Percentiles rank a stretch among this genome's conserved stretches.
These are phyloP conservation scores for Ailuropoda melanoleuca DNA, from an alignment of 2,113 vertebrate genomes.

Conservation along the genomic window DNA sequence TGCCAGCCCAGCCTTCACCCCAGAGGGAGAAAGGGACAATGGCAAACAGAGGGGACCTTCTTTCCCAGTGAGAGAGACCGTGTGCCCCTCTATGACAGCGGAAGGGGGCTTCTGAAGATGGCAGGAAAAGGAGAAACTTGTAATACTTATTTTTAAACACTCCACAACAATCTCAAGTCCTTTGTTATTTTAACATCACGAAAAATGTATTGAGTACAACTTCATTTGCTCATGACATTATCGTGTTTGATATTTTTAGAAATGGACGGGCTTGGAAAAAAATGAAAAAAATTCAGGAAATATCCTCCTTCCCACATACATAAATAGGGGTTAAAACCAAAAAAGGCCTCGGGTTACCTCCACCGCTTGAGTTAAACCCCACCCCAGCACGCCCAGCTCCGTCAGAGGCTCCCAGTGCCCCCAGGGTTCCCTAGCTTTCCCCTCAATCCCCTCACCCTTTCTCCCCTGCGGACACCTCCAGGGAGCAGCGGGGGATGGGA, in stretches of 20 bases:
- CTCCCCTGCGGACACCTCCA: neutral
- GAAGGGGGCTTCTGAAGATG: neutral
- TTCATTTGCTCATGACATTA: conserved; percentile 24
- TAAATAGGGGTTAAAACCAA: conserved; percentile 1
- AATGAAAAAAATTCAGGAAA: conserved; percentile 9
- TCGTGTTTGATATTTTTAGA: conserved; percentile 48
- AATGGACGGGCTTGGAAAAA: conserved; percentile 40
- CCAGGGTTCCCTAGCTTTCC: neutral
- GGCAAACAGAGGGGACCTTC: neutral
- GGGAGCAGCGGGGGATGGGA: neutral
- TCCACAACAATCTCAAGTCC: neutral
- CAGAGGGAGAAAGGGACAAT: neutral
- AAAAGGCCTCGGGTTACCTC: neutral
- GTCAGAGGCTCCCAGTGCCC: neutral
- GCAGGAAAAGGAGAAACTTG: neutral
- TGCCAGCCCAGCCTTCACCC: neutral
- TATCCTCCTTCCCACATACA: conserved; percentile 1
- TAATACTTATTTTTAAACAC: conserved; percentile 7
- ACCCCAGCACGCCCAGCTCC: rapidly evolving
- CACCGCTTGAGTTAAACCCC: neutral
- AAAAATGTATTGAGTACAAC: neutral
- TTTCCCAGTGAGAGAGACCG: neutral
- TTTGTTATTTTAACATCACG: conserved; percentile 40
- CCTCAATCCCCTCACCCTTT: neutral
- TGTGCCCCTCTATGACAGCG: neutral